These are phyloP conservation scores for Chlamydotis undulata DNA, from an alignment of 2,113 vertebrate genomes.

Conservation along the genomic window DNA sequence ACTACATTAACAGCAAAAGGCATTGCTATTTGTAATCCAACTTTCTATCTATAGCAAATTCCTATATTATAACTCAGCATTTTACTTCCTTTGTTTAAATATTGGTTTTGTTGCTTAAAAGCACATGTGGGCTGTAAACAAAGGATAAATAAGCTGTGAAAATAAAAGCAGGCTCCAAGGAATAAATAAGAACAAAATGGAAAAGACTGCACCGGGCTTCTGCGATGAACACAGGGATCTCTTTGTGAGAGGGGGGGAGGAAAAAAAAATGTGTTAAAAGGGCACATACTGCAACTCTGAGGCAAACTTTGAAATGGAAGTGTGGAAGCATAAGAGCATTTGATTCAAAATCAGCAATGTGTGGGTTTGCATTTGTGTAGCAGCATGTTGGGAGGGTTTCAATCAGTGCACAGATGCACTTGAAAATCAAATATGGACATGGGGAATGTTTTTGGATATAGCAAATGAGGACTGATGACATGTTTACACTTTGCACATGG, in stretches of 20 bases:
- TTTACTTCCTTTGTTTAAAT: slow-evolving; percentile 66
- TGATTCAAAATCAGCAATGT: slow-evolving; percentile 78
- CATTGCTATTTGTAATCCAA: slow-evolving; percentile 41
- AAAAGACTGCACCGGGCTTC: slow-evolving; percentile 46
- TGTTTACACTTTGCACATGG: slow-evolving; percentile 81
- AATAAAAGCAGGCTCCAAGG: slow-evolving; percentile 66
- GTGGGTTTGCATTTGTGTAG: slow-evolving; percentile 78
- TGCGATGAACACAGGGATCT: slow-evolving; percentile 64
- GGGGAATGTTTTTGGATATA: slow-evolving; percentile 82
- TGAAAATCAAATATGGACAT: slow-evolving; percentile 83
- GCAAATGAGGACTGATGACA: slow-evolving; percentile 83
- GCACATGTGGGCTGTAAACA: slow-evolving; percentile 65
- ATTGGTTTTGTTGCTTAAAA: slow-evolving; percentile 70
- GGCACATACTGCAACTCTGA: slow-evolving; percentile 72
- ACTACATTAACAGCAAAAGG: slow-evolving; percentile 10
- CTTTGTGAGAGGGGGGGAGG: background rate
- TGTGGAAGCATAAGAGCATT: slow-evolving; percentile 71
- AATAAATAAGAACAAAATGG: slow-evolving; percentile 61
- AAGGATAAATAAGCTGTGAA: slow-evolving; percentile 52
- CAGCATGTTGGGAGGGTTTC: slow-evolving; percentile 81
- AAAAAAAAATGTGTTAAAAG: slow-evolving; percentile 47
- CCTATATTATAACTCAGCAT: slow-evolving; percentile 54
- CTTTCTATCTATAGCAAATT: slow-evolving; percentile 61
- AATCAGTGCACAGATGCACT: slow-evolving; percentile 83
- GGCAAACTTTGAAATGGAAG: slow-evolving; percentile 75